Percentiles rank a stretch among this genome's conserved stretches.
These are phyloP conservation scores for Epinephelus fuscoguttatus DNA, from an alignment of 2,113 vertebrate genomes.

Conservation along the genomic window DNA sequence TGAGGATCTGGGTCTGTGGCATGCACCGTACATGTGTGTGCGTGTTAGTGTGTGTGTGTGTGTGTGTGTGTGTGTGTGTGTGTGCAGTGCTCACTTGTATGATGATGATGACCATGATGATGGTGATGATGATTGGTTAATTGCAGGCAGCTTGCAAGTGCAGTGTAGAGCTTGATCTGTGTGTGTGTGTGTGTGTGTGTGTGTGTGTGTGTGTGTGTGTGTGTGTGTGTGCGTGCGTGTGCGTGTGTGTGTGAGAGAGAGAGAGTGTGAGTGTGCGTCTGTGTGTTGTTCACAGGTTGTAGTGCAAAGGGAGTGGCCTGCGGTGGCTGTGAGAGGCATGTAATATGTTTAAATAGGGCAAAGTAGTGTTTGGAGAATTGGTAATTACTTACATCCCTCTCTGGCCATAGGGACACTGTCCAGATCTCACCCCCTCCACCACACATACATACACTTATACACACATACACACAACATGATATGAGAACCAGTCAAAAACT, in stretches of 20 bases:
- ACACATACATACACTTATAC: background rate
- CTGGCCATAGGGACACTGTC: constrained; percentile 84
- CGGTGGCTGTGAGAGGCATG: constrained; percentile 78
- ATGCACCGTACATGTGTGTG: constrained; percentile 26
- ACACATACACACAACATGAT: constrained; percentile 25
- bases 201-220: constrained; percentile 20
- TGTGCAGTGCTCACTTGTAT: constrained; percentile 37
- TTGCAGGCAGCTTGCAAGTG: constrained; percentile 81
- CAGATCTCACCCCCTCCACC: constrained; percentile 76
- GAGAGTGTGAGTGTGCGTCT: constrained; percentile 37
- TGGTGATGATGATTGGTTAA: constrained; percentile 84
- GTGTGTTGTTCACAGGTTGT: constrained; percentile 76
- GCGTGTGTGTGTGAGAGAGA: background rate
- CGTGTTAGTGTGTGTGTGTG: constrained; percentile 6
- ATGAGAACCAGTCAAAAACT: constrained; percentile 35
- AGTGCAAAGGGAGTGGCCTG: constrained; percentile 64
- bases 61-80: constrained; percentile 5
- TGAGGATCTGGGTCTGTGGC: constrained; percentile 48
- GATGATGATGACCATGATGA: constrained; percentile 79
- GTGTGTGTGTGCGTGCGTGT: constrained; percentile 55
- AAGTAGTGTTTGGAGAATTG: constrained; percentile 89
- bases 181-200: constrained; percentile 12
- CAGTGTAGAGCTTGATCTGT: constrained; percentile 42
- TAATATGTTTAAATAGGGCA: constrained; percentile 86
- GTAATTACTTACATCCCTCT: constrained; percentile 89